Evolutionary conservation across 2,797 vertebrate species (phyloP), one percentile per base, ranked within the genome.

Genomic region (Sebastes hopkinsi): DNA sequence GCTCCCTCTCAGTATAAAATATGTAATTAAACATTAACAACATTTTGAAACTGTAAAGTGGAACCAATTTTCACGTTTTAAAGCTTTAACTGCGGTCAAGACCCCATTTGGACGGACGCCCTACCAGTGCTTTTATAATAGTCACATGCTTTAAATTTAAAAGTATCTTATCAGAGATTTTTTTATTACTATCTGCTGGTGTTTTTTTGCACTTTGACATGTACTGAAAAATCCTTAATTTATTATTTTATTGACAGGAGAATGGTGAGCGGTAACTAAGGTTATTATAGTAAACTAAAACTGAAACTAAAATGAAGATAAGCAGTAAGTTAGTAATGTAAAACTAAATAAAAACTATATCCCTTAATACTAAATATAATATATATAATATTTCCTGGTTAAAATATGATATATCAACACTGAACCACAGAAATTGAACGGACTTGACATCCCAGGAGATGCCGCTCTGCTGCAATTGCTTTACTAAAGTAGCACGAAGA

Each of bases 1-100:
- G 67, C 27, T 77, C 42, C 23, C 6, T 54, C 14, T 73, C 55
- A 3, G 12, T 52, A 12, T 27, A 22, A 56, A 14, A 36, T 6
- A 73, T 22, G 29, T 71, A 29, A 72, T 70, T 32, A 64, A 32
- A 58, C 9, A 60, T 59, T 32, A 72, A 73, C 52, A 59, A 72
- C 42, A 46, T 59, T 66, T 36, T 30, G 4, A 62, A 77, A 38
- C 32, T 67, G 13, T 34, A 29, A 60, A 68, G 25, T 73, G 11
- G 23, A 50, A 20, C n/a, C 4, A 18, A 8, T 10, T 16, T 13
- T 66, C 54, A 69, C 1, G 1, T 32, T 61, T 54, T 34, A 1
- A 32, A 32, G 6, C 55, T 54, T 23, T 42, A 30, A n/a, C n/a
- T 25, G 13, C 27, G 20, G 13, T 64, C 22, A 18, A 23, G 13